Evolutionary conservation across 2,113 vertebrate species (phyloP).

Genomic region (Sapayoa aenigma): DNA sequence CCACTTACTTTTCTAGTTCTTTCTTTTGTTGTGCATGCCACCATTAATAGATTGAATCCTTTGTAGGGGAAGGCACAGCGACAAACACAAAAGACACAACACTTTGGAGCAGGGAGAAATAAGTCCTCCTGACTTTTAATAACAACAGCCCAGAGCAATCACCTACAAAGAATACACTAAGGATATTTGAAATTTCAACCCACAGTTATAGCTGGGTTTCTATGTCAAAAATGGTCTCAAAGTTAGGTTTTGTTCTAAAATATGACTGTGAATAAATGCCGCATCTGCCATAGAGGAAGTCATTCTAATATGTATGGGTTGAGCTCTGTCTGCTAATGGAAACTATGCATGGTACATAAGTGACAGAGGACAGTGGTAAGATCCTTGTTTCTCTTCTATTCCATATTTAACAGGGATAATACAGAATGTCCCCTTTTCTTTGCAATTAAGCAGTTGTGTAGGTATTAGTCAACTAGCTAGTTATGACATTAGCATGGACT

Average conservation of each 20-base stretch:
- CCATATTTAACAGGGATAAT: neutral
- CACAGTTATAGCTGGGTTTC: neutral
- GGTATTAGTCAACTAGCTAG: neutral
- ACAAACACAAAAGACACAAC: neutral
- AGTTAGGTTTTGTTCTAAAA: neutral
- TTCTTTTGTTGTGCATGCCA: neutral
- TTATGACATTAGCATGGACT: neutral
- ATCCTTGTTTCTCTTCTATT: neutral
- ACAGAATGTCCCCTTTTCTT: neutral
- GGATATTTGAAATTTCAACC: neutral
- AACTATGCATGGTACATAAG: fast-evolving
- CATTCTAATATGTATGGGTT: fast-evolving
- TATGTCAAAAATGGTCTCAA: neutral
- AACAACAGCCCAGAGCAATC: neutral
- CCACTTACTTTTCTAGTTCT: neutral
- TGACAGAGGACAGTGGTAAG: neutral
- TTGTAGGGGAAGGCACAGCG: neutral
- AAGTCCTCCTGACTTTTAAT: neutral
- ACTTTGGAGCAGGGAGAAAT: neutral
- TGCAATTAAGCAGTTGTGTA: neutral
- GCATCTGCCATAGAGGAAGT: neutral
- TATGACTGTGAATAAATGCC: neutral
- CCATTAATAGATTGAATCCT: neutral
- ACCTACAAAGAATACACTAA: neutral
- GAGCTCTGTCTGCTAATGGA: neutral